A percentile compares a stretch with the other conserved stretches of the same genome.
These are phyloP conservation scores for Dilophus febrilis DNA, from an alignment of 2,888 invertebrate genomes.

Conservation along the genomic window DNA sequence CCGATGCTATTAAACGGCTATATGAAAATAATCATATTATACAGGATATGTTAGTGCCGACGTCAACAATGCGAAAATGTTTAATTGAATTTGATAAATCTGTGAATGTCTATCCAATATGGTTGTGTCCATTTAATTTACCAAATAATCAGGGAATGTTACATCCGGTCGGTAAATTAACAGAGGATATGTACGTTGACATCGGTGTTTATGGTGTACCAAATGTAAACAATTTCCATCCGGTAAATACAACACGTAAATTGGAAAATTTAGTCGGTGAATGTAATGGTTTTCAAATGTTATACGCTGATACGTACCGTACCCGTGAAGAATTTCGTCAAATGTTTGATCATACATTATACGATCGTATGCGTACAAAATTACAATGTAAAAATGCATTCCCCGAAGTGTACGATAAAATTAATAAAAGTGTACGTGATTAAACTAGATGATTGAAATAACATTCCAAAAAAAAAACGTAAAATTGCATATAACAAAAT, in stretches of 20 bases:
- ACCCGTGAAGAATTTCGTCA: constrained; percentile 52
- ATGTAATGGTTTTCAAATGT: constrained; percentile 61
- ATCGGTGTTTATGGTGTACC: constrained; percentile 69
- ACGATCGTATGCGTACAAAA: constrained; percentile 43
- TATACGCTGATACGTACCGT: constrained; percentile 67
- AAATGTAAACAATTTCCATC: constrained; percentile 40
- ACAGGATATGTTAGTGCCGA: constrained; percentile 66
- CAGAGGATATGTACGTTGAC: constrained; percentile 49
- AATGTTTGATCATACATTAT: constrained; percentile 67
- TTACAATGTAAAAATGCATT: constrained; percentile 50
- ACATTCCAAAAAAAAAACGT: too few relatives aligned
- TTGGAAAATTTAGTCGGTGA: constrained; percentile 54
- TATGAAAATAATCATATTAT: constrained; percentile 64
- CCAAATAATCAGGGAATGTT: constrained; percentile 54
- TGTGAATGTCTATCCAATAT: constrained; percentile 59
- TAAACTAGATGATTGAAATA: constrained; percentile 15
- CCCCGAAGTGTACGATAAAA: constrained; percentile 66
- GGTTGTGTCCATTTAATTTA: constrained; percentile 66
- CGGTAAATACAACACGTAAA: constrained; percentile 43
- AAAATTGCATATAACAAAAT: too few relatives aligned
- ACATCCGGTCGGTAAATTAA: constrained; percentile 33
- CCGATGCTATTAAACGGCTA: constrained; percentile 45
- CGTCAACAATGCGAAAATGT: constrained; percentile 39
- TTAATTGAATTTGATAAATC: constrained; percentile 46
- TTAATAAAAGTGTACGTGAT: constrained; percentile 38